Evolutionary conservation across 1,140 invertebrate species (phyloP), one percentile per base, ranked within the genome.

Genomic region (Heterodera schachtii): DNA sequence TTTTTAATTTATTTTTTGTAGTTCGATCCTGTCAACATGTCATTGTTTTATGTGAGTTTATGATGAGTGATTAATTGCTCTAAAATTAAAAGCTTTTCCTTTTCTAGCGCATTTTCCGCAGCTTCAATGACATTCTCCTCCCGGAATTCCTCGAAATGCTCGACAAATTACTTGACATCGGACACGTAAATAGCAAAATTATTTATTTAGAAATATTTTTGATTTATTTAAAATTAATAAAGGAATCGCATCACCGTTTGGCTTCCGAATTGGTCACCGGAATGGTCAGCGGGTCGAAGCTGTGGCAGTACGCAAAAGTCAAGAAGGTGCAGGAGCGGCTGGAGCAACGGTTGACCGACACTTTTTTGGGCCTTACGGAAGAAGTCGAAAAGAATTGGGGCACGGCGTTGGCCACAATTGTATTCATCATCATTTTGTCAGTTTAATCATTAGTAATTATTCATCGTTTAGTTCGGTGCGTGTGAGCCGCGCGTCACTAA

Each of bases 181-280:
- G 92, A 52, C 92, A 92, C 49, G 86, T 88, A 75, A 87, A 3
- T 52, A 41, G 43, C 49, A 52, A 11, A 11, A 8, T 6, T 52
- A 2, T 6, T 52, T 31, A 31, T 31, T 31, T 31, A 31, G 31
- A 31, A 31, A 31, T 8, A 52, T 52, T 6, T 52, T 11, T 52
- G 49, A 52, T 52, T 11, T 1, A 11, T 52, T 11, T 52, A 52
- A 11, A 49, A 49, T 49, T 4, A 49, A 49, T 49, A 77, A 92
- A 94, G 73, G 95, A 96, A 88, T 93, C 93, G 79, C 92, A 91
- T 84, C 95, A 97, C 86, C 92, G 94, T 71, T 95, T 95, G 91
- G 95, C 94, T 0, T 92, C 94, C 3, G 95, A 97, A 90, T 93
- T 97, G 5, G 91, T 95, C 2, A 92, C 93, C 7, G 93, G 94